A percentile compares a stretch with the other conserved stretches of the same genome.
These are phyloP conservation scores for Drosophila gunungcola DNA, from an alignment of 1,140 invertebrate genomes.

Conservation along the genomic window DNA sequence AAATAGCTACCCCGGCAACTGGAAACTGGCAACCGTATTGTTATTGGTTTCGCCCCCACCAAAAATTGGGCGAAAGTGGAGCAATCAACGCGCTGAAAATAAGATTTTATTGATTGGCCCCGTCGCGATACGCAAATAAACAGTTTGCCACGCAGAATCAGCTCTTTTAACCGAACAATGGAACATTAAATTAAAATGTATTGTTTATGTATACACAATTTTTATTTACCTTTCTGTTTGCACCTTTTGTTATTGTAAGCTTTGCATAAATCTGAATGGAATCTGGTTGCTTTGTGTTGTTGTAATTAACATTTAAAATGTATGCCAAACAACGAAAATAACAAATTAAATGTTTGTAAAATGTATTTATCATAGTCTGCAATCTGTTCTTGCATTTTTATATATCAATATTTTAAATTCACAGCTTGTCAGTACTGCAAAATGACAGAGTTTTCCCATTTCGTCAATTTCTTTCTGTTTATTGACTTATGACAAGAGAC, in stretches of 20 bases:
- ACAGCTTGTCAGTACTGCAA: background rate
- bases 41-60: constrained; percentile 48
- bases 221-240: constrained; percentile 42
- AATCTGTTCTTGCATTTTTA: background rate
- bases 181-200: constrained; percentile 62
- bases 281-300: constrained; percentile 19
- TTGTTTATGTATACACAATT: constrained; percentile 58
- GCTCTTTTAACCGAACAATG: constrained; percentile 35
- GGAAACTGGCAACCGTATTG: constrained; percentile 9
- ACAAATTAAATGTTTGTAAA: background rate
- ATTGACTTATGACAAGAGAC: constrained; percentile 48
- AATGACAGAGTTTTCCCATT: constrained; percentile 1
- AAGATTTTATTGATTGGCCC: constrained; percentile 72
- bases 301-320: constrained; percentile 42
- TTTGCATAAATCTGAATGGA: constrained; percentile 34
- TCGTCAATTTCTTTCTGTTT: constrained; percentile 16
- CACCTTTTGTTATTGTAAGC: constrained; percentile 44
- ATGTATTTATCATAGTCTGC: background rate
- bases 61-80: constrained; percentile 33
- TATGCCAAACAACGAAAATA: background rate
- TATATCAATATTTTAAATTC: constrained; percentile 14
- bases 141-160: constrained; percentile 43
- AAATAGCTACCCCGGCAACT: constrained; percentile 24
- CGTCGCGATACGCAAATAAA: constrained; percentile 75
- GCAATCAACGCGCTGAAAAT: constrained; percentile 62